phyloP scores from a whole-genome alignment of 2,888 invertebrate species.

The Eutolmus rufibarbis region DNA sequence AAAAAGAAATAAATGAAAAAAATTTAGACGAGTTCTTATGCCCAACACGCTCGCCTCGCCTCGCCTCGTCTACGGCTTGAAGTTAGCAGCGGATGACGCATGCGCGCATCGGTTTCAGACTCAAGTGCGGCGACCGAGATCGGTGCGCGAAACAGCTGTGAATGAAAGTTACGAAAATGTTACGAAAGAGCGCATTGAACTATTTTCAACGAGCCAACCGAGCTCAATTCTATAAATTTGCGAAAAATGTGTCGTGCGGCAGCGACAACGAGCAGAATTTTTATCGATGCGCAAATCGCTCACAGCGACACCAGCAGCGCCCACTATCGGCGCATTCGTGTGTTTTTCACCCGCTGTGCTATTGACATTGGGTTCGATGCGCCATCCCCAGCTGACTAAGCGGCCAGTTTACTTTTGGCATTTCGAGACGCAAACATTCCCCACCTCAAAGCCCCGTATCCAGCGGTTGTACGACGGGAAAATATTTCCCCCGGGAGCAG shows the following conservation, averaged over 20 bases:
- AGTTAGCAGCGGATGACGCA: neutral
- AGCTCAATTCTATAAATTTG: neutral
- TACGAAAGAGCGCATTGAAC: conserved; percentile 47
- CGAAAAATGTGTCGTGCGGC: neutral
- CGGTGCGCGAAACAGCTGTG: conserved; percentile 14
- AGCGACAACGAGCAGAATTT: neutral
- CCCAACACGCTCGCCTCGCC: neutral
- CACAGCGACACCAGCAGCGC: neutral
- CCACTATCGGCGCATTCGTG: neutral
- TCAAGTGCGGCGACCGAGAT: neutral
- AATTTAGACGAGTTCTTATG: neutral
- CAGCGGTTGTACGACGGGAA: neutral
- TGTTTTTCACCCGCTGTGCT: conserved; percentile 17
- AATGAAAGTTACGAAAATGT: conserved; percentile 44
- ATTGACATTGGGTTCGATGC: conserved; percentile 45
- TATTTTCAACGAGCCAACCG: conserved; percentile 29
- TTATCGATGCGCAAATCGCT: neutral
- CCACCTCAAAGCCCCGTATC: neutral
- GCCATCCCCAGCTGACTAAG: neutral
- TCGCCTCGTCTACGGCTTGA: neutral
- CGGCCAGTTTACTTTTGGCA: neutral
- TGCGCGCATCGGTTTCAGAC: neutral
- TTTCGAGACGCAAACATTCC: neutral
- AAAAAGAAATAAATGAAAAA: neutral
- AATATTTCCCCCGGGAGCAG: neutral